Conservation (phyloP, 2,888 invertebrate species). For the Phengaris arion region DNA sequence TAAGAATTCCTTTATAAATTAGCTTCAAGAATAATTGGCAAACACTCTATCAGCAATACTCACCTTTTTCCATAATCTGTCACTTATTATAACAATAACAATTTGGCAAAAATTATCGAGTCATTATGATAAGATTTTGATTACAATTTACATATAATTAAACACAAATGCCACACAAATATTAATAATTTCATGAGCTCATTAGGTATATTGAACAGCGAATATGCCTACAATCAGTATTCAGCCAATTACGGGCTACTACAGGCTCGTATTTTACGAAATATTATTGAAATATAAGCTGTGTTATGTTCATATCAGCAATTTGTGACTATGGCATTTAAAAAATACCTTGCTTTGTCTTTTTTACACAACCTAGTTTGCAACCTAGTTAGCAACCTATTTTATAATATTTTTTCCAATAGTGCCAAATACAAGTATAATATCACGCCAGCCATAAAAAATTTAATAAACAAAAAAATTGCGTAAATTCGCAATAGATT, state of each 20-base stretch:
- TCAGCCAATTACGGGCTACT: not conserved
- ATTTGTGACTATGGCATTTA: not conserved
- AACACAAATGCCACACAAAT: not conserved
- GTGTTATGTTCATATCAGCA: not conserved
- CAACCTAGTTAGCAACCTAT: no score
- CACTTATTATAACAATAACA: not conserved
- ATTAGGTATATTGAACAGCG: slow-evolving; percentile 5
- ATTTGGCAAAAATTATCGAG: not conserved
- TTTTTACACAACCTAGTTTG: no score
- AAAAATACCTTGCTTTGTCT: not conserved
- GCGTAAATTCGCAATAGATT: slow-evolving; percentile 8
- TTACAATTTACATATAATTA: slow-evolving; percentile 11
- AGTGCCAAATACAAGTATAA: no score
- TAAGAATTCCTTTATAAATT: no score
- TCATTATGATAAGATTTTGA: not conserved
- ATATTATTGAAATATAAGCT: not conserved
- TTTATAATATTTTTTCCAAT: no score
- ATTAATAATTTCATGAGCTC: slow-evolving; percentile 4
- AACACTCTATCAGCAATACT: no score
- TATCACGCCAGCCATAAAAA: no score
- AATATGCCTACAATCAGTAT: slow-evolving; percentile 16
- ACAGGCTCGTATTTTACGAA: slow-evolving; percentile 7
- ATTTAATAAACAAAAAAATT: not conserved
- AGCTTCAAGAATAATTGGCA: no score
- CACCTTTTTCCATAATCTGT: no score